Base-by-base conservation (phyloP, 1,140 invertebrate species). In the Euglossa dilemma region DNA sequence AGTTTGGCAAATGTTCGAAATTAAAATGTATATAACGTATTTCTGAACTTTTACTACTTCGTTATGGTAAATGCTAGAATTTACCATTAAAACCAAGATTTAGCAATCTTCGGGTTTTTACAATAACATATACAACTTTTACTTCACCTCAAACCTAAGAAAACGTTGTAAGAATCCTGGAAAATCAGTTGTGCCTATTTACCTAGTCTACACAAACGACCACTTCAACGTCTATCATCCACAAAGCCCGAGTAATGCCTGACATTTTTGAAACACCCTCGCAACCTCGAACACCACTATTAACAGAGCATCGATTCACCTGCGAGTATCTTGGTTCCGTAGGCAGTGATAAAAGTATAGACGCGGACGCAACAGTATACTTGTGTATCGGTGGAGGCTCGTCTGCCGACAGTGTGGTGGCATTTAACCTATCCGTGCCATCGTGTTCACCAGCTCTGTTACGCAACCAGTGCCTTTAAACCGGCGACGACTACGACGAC, bases 391-490 rank as follows among this genome's bases (percentile, higher is more conserved):
- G 61, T 43, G 25, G 52, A 67, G 63, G 56, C 72, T 54, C 63
- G 64, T 83, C 50, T 61, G 69, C 73, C 81, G 59, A 77, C 85
- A 71, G 66, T 76, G 84, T 80, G 47, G 72, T 89, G 87, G 87
- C 87, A 89, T 89, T 89, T 89, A 89, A 66, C 81, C 73, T 84
- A 88, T 77, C 73, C 80, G 72, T 88, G 87, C 80, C 87, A 79
- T 88, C 87, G 87, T 86, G 84, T 72, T 74, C 80, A 63, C 73
- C 61, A 73, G 52, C 63, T 72, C 43, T 43, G 56, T 89, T 89
- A 84, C 84, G 87, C 87, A 89, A 89, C 77, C 11, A 61, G 77
- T 16, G 80, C 73, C 87, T 88, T 89, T 89, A 85, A 45, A 18
- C 76, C 78, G 43, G 50, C 83, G 74, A 83, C 52, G 67, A 70